Conservation (phyloP, 2,113 vertebrate species). For the Albula glossodonta region DNA sequence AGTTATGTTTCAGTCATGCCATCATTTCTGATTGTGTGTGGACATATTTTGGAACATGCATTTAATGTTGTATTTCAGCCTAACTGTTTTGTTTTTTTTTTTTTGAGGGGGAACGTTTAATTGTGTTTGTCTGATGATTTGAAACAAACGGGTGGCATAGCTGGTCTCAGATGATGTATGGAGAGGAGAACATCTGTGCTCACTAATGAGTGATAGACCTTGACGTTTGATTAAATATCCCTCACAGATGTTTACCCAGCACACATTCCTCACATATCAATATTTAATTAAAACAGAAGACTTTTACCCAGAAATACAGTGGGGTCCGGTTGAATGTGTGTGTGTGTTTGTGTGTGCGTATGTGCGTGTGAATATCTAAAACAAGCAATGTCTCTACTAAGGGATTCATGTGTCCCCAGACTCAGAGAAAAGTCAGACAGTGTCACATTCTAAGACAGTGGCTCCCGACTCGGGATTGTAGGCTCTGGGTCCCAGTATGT, state of each 20-base stretch:
- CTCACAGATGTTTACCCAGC: constrained; percentile 61
- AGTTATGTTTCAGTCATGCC: too few species aligned
- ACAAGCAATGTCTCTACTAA: too few species aligned
- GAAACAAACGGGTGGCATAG: constrained; percentile 50
- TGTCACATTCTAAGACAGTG: not conserved
- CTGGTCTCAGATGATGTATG: constrained; percentile 35
- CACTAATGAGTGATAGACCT: constrained; percentile 64
- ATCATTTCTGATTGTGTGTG: not conserved
- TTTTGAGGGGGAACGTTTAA: constrained; percentile 3
- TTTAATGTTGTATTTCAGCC: constrained; percentile 10
- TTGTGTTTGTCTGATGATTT: constrained; percentile 39
- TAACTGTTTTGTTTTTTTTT: constrained; percentile 1
- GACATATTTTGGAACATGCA: constrained; percentile 2
- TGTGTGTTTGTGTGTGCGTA: not conserved
- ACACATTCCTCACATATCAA: constrained; percentile 59
- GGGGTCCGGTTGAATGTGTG: not conserved
- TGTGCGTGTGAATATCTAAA: too few species aligned
- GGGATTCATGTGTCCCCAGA: too few species aligned
- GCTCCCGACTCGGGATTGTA: not conserved
- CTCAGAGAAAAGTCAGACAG: not conserved
- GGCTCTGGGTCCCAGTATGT: not conserved
- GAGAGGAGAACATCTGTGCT: constrained; percentile 58
- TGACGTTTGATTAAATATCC: constrained; percentile 35
- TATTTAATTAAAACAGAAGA: constrained; percentile 58
- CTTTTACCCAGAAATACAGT: constrained; percentile 17